A percentile compares a stretch with the other conserved stretches of the same genome.
Conservation (phyloP, 2,888 invertebrate species). For the Lasioglossum morio region DNA sequence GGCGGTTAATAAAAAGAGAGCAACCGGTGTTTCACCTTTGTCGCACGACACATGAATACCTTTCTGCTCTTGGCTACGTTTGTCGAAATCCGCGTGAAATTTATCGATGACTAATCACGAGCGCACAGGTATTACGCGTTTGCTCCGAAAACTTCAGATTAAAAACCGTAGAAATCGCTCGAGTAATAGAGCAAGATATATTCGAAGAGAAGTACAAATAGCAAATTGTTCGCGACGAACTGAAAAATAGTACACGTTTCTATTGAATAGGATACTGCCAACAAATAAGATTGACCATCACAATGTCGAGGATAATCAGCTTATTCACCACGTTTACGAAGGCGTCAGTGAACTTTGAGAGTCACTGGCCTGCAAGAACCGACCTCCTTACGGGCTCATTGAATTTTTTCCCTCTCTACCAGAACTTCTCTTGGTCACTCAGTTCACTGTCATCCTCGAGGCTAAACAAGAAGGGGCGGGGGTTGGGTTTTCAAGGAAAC, state of each 20-base stretch:
- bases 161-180: background rate
- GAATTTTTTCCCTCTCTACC: conserved; percentile 74
- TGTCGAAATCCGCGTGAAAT: background rate
- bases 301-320: conserved; percentile 59
- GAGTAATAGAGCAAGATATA: background rate
- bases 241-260: background rate
- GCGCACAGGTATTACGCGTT: background rate
- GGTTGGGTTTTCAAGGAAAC: conserved; percentile 55
- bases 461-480: conserved; percentile 19
- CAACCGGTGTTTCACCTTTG: background rate
- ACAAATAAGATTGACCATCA: conserved; percentile 36
- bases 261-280: conserved; percentile 19
- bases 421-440: conserved; percentile 58
- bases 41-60: background rate
- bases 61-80: background rate
- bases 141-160: background rate
- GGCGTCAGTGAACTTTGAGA: conserved; percentile 76
- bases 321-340: conserved; percentile 57
- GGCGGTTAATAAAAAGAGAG: background rate
- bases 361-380: conserved; percentile 71
- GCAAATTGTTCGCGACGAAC: background rate
- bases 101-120: background rate
- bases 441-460: conserved; percentile 72
- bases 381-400: conserved; percentile 75
- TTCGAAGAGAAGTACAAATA: background rate